These are phyloP conservation scores for Drosophila pachea DNA, from an alignment of 1,140 invertebrate genomes.

Conservation along the genomic window DNA sequence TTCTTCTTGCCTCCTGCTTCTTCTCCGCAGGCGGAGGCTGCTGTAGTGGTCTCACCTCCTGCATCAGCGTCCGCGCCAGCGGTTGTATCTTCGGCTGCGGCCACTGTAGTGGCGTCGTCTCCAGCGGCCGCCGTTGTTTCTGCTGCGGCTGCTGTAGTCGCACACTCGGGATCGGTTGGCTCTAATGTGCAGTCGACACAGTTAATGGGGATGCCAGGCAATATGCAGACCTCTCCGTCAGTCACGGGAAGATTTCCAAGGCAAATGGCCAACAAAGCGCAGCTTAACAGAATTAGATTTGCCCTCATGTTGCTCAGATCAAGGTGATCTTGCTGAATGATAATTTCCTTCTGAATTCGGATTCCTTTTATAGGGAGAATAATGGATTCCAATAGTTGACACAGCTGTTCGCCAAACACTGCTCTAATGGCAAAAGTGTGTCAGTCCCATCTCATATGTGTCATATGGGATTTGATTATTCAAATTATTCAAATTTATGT, in stretches of 20 bases:
- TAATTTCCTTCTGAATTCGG: not conserved
- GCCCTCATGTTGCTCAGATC: slow-evolving; percentile 9
- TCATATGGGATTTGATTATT: too few species aligned
- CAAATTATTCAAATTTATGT: too few species aligned
- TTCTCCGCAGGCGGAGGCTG: not conserved
- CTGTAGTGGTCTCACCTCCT: not conserved
- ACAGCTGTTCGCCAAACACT: too few species aligned
- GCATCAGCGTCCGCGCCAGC: not conserved
- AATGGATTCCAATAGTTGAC: too few species aligned
- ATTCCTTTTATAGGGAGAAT: slow-evolving; percentile 6
- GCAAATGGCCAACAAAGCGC: slow-evolving; percentile 17
- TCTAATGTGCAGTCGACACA: not conserved
- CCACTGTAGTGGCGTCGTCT: not conserved
- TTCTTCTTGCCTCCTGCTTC: not conserved
- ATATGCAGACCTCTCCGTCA: not conserved
- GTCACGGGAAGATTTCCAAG: not conserved
- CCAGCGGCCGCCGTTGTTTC: not conserved
- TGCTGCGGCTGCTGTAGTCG: not conserved
- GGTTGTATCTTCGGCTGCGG: not conserved
- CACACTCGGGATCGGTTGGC: too few species aligned
- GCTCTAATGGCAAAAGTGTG: too few species aligned
- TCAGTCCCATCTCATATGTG: too few species aligned
- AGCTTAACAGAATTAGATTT: slow-evolving; percentile 3
- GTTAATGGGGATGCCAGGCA: not conserved
- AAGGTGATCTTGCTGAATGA: slow-evolving; percentile 7